These are phyloP conservation scores for rat (Rattus norvegicus) DNA, from an alignment of 2,113 vertebrate species.

Conservation along the genomic window GRCr8 NC_086034.1:2292501-2293000, in stretches of 20 bases:
- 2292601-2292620: conserved; percentile 4
- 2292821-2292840: not conserved
- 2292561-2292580: not conserved
- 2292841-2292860: not conserved
- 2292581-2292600: not conserved
- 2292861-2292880: not conserved
- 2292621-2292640: not conserved
- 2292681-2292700: accelerated
- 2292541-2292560: too few relatives aligned
- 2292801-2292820: not conserved
- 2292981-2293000: not conserved
- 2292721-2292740: not conserved
- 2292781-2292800: not conserved
- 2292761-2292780: not conserved
- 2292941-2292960: not conserved
- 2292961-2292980: not conserved
- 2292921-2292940: not conserved
- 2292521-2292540: too few relatives aligned
- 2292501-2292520: too few relatives aligned
- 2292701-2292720: not conserved
- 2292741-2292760: not conserved
- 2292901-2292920: not conserved
- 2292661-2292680: not conserved
- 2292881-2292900: not conserved
- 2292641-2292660: not conserved